phyloP scores from a whole-genome alignment of 2,113 vertebrate species.

The Tamias sibiricus region DNA sequence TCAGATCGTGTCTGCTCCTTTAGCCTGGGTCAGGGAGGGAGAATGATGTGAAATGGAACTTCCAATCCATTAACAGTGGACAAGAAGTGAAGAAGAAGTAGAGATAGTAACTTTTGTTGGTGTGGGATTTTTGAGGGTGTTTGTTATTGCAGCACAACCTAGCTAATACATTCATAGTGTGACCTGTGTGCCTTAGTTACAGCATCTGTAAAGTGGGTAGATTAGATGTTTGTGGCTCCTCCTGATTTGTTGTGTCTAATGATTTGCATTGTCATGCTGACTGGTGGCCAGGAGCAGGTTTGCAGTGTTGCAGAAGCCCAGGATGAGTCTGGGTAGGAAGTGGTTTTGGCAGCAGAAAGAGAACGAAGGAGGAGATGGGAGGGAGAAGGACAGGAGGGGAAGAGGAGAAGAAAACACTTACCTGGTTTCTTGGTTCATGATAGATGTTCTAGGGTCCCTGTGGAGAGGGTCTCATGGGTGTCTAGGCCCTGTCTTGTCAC shows the following conservation, averaged over 20 bases:
- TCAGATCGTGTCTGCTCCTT: background rate
- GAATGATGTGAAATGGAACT: background rate
- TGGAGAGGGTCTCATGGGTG: background rate
- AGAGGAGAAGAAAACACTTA: background rate
- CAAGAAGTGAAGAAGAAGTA: background rate
- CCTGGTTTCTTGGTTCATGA: conserved; percentile 57
- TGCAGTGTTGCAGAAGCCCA: background rate
- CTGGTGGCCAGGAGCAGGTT: background rate
- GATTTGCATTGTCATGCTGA: background rate
- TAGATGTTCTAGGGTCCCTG: background rate
- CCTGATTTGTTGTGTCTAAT: background rate
- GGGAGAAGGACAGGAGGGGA: background rate
- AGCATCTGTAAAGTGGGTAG: background rate
- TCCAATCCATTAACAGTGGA: background rate
- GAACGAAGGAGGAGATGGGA: background rate
- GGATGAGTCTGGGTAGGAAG: background rate
- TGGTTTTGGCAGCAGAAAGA: background rate
- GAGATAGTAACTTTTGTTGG: background rate
- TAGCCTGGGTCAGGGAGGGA: background rate
- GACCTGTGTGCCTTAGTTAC: background rate
- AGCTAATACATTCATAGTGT: background rate
- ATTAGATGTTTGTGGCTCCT: background rate
- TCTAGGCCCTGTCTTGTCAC: background rate
- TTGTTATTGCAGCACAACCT: background rate
- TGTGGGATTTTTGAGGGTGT: background rate